These are phyloP conservation scores for Malurus splendens DNA, from an alignment of 2,797 vertebrate species.

Conservation along the genomic window DNA sequence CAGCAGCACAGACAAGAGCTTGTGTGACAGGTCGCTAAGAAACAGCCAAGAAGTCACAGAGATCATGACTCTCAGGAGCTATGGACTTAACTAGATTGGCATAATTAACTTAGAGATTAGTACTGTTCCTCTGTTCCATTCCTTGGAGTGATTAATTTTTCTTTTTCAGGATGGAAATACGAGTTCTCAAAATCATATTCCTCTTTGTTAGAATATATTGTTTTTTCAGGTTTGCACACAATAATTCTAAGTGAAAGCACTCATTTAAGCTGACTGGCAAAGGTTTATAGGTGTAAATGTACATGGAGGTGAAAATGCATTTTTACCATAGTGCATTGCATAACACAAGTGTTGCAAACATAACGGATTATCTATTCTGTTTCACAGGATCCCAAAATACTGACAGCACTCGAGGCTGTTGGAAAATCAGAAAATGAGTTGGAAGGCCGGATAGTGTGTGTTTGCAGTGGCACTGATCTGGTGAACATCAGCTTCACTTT, in stretches of 20 bases:
- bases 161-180: not conserved
- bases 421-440: constrained; percentile 90
- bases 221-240: not conserved
- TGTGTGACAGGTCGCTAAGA: not conserved
- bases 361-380: constrained; percentile 41
- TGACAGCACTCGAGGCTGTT: constrained; percentile 86
- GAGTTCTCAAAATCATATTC: not conserved
- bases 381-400: constrained; percentile 90
- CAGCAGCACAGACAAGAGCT: not conserved
- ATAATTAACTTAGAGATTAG: not conserved
- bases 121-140: not conserved
- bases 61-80: not conserved
- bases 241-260: not conserved
- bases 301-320: not conserved
- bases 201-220: not conserved
- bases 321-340: not conserved
- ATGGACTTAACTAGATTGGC: not conserved
- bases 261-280: not conserved
- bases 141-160: not conserved
- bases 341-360: not conserved
- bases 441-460: constrained; percentile 90
- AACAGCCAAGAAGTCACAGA: not conserved
- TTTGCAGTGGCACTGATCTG: constrained; percentile 94
- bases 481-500: constrained; percentile 97
- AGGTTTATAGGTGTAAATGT: not conserved